Evolutionary conservation across 35 echinoderm and acorn worm species (phyloP), one percentile per base, ranked within the genome.

Genomic region (Holothuria glaberrima): DNA sequence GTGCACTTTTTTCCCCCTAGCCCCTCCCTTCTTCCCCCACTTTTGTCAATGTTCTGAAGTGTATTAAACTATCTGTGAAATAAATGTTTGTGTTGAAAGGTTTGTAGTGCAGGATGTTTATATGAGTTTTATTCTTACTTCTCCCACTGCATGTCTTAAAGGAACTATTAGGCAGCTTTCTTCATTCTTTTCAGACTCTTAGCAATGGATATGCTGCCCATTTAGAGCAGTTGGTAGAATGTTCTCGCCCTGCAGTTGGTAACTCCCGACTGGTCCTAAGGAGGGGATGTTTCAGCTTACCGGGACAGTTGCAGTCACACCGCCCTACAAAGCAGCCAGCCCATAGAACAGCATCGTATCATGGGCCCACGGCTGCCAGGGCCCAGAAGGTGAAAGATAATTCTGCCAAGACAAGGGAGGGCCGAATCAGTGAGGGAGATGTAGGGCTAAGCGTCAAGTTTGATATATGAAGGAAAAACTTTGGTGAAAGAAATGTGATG

Each of bases 191-290:
- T 6, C 48, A 95, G 97, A 68, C 91, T 20, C 81, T 99, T 9
- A 95, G 75, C 29, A 82, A 88, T 56, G 97, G 97, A 17, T 99
- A 99, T 64, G 91, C 93, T 61, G 97, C 97, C n/a, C 93, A 95
- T 72, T 85, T 95, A 21, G 93, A 95, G 12, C 64, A 75, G 29
- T 58, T 99, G 6, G 81, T 71, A 0, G 70, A 74, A n/a, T 82
- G 86, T 19, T 93, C 91, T 30, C 88, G 91, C 7, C 90, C 93
- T 0, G 84, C 97, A 0, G 93, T 92, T 0, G 97, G 93, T 27
- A 99, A 99, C 34, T 64, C 93, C 19, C 88, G 97, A 10, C 45
- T 99, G 61, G 84, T 95, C 16, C 86, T 99, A 0, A 75, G 93
- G 1, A 99, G 94, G 64, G 93, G 97, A 20, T 93, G 93, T 88